phyloP scores from a whole-genome alignment of 53 echinoderm and acorn worm species.

The Paracentrotus lividus region DNA sequence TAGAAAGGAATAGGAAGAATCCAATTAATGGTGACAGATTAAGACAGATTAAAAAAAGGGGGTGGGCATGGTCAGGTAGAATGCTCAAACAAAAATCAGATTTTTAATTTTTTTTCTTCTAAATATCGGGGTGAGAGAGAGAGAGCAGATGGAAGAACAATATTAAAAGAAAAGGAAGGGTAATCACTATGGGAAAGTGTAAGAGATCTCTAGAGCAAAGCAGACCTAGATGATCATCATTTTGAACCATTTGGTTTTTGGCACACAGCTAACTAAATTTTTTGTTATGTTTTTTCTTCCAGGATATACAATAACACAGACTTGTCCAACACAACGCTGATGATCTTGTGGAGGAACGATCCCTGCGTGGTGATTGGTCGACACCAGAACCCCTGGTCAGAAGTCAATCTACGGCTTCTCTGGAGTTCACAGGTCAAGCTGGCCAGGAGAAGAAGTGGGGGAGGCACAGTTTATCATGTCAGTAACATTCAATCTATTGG shows the following conservation, averaged over 20 bases:
- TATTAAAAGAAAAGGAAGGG: too few species aligned
- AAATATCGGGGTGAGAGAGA: too few species aligned
- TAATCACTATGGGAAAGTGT: too few species aligned
- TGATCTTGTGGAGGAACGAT: slow-evolving; percentile 91
- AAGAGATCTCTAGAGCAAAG: too few species aligned
- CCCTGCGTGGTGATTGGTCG: slow-evolving; percentile 96
- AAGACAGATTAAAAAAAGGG: not conserved
- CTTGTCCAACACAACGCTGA: slow-evolving; percentile 76
- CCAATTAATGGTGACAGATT: too few species aligned
- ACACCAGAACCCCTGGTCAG: slow-evolving; percentile 98
- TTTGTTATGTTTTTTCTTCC: not conserved
- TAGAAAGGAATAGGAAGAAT: too few species aligned
- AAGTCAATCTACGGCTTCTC: slow-evolving; percentile 85
- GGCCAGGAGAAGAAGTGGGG: slow-evolving; percentile 92
- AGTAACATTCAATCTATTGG: not conserved
- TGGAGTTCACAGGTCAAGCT: slow-evolving; percentile 78
- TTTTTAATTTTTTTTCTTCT: too few species aligned
- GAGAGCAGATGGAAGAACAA: too few species aligned
- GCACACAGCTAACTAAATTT: too few species aligned
- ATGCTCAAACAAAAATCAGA: too few species aligned
- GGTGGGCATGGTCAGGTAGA: not conserved
- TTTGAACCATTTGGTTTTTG: not conserved
- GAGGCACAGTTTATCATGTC: slow-evolving; percentile 98
- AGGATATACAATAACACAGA: slow-evolving; percentile 89
- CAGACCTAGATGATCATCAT: too few species aligned